Base-by-base conservation (phyloP, 2,113 vertebrate species). In the Campylomormyrus tamandua region DNA sequence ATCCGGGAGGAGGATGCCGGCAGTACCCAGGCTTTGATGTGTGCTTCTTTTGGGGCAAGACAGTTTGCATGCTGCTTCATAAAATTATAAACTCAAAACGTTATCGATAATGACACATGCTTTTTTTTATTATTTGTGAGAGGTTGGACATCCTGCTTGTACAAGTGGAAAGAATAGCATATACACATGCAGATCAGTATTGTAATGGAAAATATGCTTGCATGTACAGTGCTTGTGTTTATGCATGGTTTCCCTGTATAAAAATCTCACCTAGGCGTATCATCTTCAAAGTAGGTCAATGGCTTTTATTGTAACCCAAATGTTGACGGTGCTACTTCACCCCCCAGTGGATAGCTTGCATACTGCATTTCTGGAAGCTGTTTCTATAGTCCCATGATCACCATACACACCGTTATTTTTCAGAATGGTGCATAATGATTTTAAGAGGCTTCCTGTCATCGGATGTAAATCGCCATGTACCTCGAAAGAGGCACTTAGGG, bases 201-300 rank as follows among this genome's bases (percentile, higher is more conserved):
- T 42, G 35, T 62, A 24, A 21, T 62, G 87, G 53, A 89, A 89
- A n/a, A 88, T 91, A 92, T 92, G 92, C 94, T 92, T 95, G 93
- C 56, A 95, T 94, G 90, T 77, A n/a, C 93, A 91, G 88, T 94
- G 93, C 94, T 93, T 95, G 21, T 84, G 83, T 94, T 93, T 91
- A 87, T 90, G 91, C 92, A 92, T 93, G 90, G 91, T 93, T 94
- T 94, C 89, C 92, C 92, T 94, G 92, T 90, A 94, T 94, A 92
- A 90, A 89, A 90, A 91, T 91, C 92, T 92, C 93, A 93, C 92
- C 87, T 87, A 90, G 92, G 90, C 90, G 93, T 89, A 90, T 90
- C 88, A 89, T 94, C 93, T 92, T 90, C 91, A 95, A 96, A 96
- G 95, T 96, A 94, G 96, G 96, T 96, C 96, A 96, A 91, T 90